Conservation (phyloP, 2,113 vertebrate genomes). For the Percina caprodes region DNA sequence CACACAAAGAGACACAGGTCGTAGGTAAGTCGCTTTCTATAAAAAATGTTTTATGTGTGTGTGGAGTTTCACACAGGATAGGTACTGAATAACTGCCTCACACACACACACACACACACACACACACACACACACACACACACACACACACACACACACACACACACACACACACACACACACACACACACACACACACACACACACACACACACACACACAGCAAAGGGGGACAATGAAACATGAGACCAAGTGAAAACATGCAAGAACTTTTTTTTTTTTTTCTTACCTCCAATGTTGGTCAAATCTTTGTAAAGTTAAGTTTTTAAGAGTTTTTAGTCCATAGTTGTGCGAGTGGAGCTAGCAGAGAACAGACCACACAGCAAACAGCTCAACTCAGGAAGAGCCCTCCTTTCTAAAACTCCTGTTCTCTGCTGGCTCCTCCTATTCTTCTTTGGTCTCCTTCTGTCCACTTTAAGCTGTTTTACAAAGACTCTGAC, state of each 20-base stretch:
- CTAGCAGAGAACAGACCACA: slow-evolving; percentile 21
- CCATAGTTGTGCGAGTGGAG: slow-evolving; percentile 27
- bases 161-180: not conserved
- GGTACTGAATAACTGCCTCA: not conserved
- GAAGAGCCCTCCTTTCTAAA: slow-evolving; percentile 55
- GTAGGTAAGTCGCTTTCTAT: not conserved
- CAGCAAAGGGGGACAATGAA: not conserved
- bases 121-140: no score
- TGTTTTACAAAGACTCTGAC: not conserved
- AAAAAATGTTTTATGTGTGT: not conserved
- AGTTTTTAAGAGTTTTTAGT: not conserved
- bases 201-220: no score
- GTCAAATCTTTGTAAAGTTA: not conserved
- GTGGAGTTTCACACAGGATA: not conserved
- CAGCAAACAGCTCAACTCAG: slow-evolving; percentile 28
- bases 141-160: no score
- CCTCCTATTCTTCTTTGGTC: slow-evolving; percentile 58
- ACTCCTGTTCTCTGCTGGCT: slow-evolving; percentile 33
- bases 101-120: not conserved
- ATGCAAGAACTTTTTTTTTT: not conserved
- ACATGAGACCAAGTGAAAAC: not conserved
- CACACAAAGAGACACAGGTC: not conserved
- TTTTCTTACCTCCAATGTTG: slow-evolving; percentile 56
- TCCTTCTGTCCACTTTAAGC: slow-evolving; percentile 1
- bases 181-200: no score